A percentile compares a stretch with the other conserved stretches of the same genome.
phyloP scores from a whole-genome alignment of 2,113 vertebrate species.

The Mus musculus region DNA sequence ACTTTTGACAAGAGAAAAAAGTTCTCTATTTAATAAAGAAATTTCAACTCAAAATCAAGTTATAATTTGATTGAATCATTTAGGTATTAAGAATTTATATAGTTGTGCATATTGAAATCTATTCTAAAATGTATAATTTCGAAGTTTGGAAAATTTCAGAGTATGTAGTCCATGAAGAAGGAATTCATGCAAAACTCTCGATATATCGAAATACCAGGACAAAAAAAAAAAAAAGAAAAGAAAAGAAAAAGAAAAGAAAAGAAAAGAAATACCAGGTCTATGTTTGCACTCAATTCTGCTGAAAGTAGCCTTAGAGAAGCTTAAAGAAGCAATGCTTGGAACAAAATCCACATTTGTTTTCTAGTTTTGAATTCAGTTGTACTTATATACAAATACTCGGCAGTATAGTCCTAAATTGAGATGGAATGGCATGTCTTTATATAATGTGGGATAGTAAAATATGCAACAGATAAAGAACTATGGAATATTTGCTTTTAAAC shows the following conservation, averaged over 20 bases:
- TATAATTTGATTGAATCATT: not conserved
- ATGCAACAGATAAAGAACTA: not conserved
- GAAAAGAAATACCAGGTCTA: not conserved
- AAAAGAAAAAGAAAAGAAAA: no score
- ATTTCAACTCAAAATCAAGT: not conserved
- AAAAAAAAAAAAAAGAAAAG: no score
- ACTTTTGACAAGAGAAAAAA: not conserved
- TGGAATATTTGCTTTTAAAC: not conserved
- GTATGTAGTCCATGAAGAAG: not conserved
- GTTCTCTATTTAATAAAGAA: no score
- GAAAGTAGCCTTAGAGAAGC: not conserved
- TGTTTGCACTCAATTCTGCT: not conserved
- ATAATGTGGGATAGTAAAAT: not conserved
- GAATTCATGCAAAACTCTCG: not conserved
- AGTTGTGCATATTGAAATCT: not conserved
- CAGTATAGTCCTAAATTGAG: not conserved
- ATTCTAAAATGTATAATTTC: not conserved
- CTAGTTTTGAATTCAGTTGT: not conserved
- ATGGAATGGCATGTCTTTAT: accelerated
- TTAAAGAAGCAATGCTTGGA: not conserved
- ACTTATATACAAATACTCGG: no score
- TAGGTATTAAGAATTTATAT: not conserved
- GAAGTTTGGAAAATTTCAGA: no score
- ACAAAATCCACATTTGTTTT: no score
- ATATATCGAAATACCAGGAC: not conserved